Percentiles rank a stretch among this genome's conserved stretches.
These are phyloP conservation scores for Potorous gilbertii DNA, from an alignment of 2,797 vertebrate genomes.

Conservation along the genomic window DNA sequence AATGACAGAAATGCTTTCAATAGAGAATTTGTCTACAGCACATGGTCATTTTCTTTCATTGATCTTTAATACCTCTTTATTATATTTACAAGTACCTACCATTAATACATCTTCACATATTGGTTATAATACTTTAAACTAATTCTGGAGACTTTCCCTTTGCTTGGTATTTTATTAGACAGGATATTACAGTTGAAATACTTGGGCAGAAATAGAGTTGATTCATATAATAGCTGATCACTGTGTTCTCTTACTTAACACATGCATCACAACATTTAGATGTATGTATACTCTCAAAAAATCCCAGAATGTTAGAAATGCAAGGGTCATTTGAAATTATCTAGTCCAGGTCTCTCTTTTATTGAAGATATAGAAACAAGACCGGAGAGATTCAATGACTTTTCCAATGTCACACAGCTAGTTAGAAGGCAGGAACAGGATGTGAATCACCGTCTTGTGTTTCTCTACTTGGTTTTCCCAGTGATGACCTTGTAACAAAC, in stretches of 20 bases:
- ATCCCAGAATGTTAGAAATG: not conserved
- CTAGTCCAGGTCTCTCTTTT: not conserved
- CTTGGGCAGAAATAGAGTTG: not conserved
- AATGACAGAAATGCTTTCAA: not conserved
- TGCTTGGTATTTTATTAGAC: not conserved
- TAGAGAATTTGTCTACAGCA: not conserved
- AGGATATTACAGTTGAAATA: not conserved
- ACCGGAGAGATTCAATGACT: not conserved
- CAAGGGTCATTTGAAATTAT: not conserved
- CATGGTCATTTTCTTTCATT: not conserved
- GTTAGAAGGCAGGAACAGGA: not conserved
- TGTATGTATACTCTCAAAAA: not conserved
- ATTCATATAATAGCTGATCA: not conserved
- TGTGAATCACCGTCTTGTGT: not conserved
- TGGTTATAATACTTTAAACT: not conserved
- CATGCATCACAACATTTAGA: not conserved
- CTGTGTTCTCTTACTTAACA: not conserved
- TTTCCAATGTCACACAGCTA: not conserved
- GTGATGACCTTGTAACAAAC: not conserved
- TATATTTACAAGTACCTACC: not conserved
- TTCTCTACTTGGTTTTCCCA: not conserved
- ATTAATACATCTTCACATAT: not conserved
- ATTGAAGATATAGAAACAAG: not conserved
- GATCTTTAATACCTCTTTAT: not conserved
- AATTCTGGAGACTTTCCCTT: not conserved